Base-by-base conservation (phyloP, 2,888 invertebrate species). In the Oxytorus armatus region DNA sequence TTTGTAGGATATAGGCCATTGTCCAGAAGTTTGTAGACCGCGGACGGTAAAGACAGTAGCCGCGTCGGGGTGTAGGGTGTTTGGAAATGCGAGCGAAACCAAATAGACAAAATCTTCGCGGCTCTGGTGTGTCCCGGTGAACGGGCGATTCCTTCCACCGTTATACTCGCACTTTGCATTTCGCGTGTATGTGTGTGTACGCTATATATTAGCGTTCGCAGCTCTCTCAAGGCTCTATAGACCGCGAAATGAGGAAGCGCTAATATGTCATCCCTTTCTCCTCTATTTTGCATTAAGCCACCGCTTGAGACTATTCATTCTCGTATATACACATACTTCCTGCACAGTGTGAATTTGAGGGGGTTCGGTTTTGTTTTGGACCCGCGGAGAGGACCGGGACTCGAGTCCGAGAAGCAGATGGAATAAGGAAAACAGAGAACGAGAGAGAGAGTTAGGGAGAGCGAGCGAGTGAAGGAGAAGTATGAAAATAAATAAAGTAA, bases 181-280 rank as follows among this genome's bases (percentile, higher is more conserved):
- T 70, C 36, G 11, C 39, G 14, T 57, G 10, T 49, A 18, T 8
- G 25, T 39, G 5, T 33, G 11, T 49, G 36, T 25, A 23, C 29
- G 36, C 51, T 49, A 42, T 69, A 57, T 44, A 44, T 55, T 29
- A 42, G 29, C 29, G 44, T 33, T 47, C 57, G 25, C 53, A 57
- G n/a, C 23, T 29, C 25, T 65, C 47, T 29, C 47, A 82, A 78
- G 47, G 77, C 84, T 79, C 59, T 77, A 81, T 82, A 82, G 69
- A 78, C 81, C 80, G 72, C 55, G 55, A 73, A 77, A 77, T 68
- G 53, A 70, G 57, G 69, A 55, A 63, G 49, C 69, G 49, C 63
- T 72, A 65, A 77, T 81, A 77, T 70, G 81, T 81, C 77, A 74
- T 75, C 21, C 57, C 66, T 49, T 42, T 65, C 29, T 72, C 51